phyloP scores from a whole-genome alignment of 2,113 vertebrate genomes.

The Anolis carolinensis region DNA sequence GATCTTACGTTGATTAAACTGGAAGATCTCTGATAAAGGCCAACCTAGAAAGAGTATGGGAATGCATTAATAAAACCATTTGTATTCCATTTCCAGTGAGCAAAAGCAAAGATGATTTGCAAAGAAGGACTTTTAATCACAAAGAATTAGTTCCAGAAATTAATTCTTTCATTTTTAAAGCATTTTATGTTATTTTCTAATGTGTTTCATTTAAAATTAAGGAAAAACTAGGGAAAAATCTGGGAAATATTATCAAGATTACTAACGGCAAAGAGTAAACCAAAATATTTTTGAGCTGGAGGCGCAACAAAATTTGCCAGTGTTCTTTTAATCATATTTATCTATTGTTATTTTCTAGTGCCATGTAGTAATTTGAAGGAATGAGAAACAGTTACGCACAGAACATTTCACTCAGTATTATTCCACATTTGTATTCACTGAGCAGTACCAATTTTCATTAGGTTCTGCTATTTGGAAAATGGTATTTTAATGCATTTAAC shows the following conservation, averaged over 20 bases:
- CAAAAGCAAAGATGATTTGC: background rate
- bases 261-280: conserved; percentile 29
- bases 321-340: conserved; percentile 56
- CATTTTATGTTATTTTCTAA: background rate
- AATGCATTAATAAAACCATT: background rate
- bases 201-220: background rate
- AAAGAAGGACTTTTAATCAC: background rate
- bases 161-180: background rate
- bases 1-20: background rate
- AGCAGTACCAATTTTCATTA: conserved; percentile 76
- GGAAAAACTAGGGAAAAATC: background rate
- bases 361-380: conserved; percentile 60
- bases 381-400: conserved; percentile 62
- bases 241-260: conserved; percentile 1
- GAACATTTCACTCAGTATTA: conserved; percentile 65
- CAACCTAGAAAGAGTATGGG: background rate
- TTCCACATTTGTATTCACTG: conserved; percentile 73
- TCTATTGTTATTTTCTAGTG: conserved; percentile 54
- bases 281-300: conserved; percentile 33
- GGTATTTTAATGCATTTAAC: conserved; percentile 80
- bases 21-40: background rate
- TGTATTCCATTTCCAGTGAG: background rate
- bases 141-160: background rate
- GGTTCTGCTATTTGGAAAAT: conserved; percentile 76
- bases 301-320: conserved; percentile 41